A percentile compares a stretch with the other conserved stretches of the same genome.
phyloP scores from a whole-genome alignment of 2,797 vertebrate genomes.

The Smutsia gigantea region DNA sequence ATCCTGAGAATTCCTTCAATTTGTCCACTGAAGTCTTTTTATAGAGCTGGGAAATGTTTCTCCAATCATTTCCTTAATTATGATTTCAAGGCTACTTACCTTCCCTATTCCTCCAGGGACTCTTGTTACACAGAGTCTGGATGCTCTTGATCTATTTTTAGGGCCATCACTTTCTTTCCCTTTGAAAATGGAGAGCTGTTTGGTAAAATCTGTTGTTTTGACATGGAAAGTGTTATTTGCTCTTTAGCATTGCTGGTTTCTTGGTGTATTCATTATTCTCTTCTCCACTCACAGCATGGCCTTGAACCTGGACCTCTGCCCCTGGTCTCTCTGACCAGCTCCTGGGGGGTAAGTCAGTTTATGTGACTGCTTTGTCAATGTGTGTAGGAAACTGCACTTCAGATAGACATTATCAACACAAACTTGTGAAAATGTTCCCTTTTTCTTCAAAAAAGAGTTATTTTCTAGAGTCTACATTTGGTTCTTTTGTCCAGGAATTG shows the following conservation, averaged over 20 bases:
- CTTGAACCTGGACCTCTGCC: neutral
- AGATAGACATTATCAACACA: neutral
- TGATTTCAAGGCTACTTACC: conserved; percentile 63
- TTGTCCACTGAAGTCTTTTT: neutral
- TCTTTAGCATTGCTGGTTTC: neutral
- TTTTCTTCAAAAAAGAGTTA: neutral
- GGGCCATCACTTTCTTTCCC: neutral
- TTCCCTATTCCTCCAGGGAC: neutral
- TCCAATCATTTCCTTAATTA: conserved; percentile 62
- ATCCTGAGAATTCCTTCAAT: conserved; percentile 24
- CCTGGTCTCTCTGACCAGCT: neutral
- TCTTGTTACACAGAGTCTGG: conserved; percentile 12
- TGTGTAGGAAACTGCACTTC: neutral
- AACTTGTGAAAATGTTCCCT: neutral
- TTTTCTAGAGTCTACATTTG: neutral
- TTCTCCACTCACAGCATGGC: neutral
- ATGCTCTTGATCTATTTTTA: conserved; percentile 57
- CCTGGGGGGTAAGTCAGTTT: neutral
- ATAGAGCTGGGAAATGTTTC: conserved; percentile 35
- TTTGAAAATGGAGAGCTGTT: conserved; percentile 8
- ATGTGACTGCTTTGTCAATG: neutral
- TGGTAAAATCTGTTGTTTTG: conserved; percentile 44
- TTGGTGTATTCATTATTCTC: neutral
- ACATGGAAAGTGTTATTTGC: neutral
- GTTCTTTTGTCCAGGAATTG: neutral